Evolutionary conservation across 2,888 invertebrate genomes (phyloP).

Genomic region (Phaonia tiefii): DNA sequence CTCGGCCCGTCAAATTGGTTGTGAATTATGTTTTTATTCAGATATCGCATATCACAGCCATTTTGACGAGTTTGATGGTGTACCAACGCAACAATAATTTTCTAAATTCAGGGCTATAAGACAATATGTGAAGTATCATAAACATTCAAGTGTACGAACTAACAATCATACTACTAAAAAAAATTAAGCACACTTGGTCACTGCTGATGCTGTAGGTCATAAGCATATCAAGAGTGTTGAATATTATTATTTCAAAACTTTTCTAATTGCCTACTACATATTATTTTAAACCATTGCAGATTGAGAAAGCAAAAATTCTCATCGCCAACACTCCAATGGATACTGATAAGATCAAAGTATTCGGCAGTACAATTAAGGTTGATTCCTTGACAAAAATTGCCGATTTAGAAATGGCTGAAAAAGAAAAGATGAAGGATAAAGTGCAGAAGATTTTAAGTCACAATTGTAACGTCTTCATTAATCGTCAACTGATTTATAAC

Average conservation of each 20-base stretch:
- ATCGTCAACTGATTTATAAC: slow-evolving; percentile 99
- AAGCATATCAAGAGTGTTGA: too few relatives aligned
- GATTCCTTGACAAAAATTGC: slow-evolving; percentile 97
- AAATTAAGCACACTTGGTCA: too few relatives aligned
- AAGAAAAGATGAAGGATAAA: slow-evolving; percentile 99
- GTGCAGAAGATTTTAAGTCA: slow-evolving; percentile 97
- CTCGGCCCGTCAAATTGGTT: slow-evolving; percentile 81
- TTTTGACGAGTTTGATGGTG: slow-evolving; percentile 80
- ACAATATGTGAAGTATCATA: too few relatives aligned
- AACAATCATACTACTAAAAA: too few relatives aligned
- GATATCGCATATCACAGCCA: slow-evolving; percentile 79
- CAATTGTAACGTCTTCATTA: slow-evolving; percentile 98
- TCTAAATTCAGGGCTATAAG: too few relatives aligned
- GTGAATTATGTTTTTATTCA: slow-evolving; percentile 76
- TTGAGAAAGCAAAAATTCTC: slow-evolving; percentile 97
- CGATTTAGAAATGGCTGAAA: slow-evolving; percentile 97
- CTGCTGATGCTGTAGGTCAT: neutral
- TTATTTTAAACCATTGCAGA: slow-evolving; percentile 72
- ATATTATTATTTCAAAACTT: neutral
- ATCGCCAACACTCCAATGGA: slow-evolving; percentile 99
- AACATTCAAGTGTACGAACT: too few relatives aligned
- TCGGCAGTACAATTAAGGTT: slow-evolving; percentile 96
- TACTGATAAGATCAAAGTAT: slow-evolving; percentile 99
- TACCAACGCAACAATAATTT: slow-evolving; percentile 55
- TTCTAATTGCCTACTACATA: neutral